These are phyloP conservation scores for Diarsia dahlii DNA, from an alignment of 2,888 invertebrate species.

Conservation along the genomic window DNA sequence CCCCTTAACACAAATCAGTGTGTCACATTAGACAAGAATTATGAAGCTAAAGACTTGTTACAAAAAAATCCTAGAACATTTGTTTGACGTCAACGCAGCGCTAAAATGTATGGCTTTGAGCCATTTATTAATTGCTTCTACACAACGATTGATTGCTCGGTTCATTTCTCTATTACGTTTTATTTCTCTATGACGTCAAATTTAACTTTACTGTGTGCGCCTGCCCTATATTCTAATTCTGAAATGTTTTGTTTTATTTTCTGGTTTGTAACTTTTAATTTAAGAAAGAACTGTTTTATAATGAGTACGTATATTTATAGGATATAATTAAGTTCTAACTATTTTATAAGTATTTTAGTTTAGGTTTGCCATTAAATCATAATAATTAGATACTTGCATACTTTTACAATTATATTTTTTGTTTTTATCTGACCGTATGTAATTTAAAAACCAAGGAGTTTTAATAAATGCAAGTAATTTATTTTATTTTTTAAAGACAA, in stretches of 20 bases:
- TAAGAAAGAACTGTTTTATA: too few relatives aligned
- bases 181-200: constrained; percentile 68
- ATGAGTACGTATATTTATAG: background rate
- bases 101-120: constrained; percentile 76
- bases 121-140: constrained; percentile 82
- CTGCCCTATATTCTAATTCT: constrained; percentile 51
- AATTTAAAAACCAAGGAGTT: constrained; percentile 12
- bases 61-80: constrained; percentile 72
- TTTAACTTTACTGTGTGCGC: constrained; percentile 23
- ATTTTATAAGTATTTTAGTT: background rate
- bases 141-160: constrained; percentile 80
- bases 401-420: constrained; percentile 8
- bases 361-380: constrained; percentile 15
- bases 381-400: background rate
- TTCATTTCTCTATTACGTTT: constrained; percentile 72
- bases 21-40: constrained; percentile 83
- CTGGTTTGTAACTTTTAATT: background rate
- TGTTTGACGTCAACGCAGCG: constrained; percentile 83
- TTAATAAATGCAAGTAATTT: constrained; percentile 2
- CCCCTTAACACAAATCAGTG: constrained; percentile 75
- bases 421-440: background rate
- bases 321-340: background rate
- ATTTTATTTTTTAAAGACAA: constrained; percentile 1
- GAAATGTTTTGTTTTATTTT: constrained; percentile 20
- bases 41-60: constrained; percentile 69